phyloP scores from a whole-genome alignment of 2,888 invertebrate species.

The Folsomia candida region DNA sequence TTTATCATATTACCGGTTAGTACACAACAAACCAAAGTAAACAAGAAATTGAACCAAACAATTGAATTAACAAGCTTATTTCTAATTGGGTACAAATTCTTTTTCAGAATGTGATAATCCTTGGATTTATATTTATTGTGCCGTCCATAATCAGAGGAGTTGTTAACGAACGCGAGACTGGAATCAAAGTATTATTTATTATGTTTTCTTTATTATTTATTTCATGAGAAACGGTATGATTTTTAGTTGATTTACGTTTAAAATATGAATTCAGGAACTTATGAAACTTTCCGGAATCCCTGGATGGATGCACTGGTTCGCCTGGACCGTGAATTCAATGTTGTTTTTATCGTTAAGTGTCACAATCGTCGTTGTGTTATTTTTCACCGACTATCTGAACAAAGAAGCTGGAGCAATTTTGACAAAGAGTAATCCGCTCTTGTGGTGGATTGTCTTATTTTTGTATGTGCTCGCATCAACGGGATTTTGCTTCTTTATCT shows the following conservation, averaged over 20 bases:
- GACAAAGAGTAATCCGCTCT: slow-evolving; percentile 52
- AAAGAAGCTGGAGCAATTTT: slow-evolving; percentile 51
- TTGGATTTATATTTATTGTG: slow-evolving; percentile 59
- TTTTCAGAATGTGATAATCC: slow-evolving; percentile 55
- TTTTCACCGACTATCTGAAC: slow-evolving; percentile 51
- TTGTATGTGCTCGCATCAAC: slow-evolving; percentile 54
- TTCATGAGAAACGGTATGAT: too few species aligned
- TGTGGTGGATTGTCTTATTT: slow-evolving; percentile 55
- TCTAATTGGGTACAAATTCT: too few species aligned
- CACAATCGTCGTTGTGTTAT: slow-evolving; percentile 53
- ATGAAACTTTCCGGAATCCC: slow-evolving; percentile 62
- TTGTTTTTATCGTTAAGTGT: slow-evolving; percentile 54
- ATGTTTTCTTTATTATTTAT: too few species aligned
- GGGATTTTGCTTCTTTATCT: slow-evolving; percentile 55
- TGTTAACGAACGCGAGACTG: slow-evolving; percentile 63
- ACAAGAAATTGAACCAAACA: too few species aligned
- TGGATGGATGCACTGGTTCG: slow-evolving; percentile 59
- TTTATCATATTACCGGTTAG: slow-evolving; percentile 22
- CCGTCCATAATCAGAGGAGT: slow-evolving; percentile 60
- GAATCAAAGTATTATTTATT: slow-evolving; percentile 58
- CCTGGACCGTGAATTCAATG: slow-evolving; percentile 58
- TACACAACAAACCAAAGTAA: too few species aligned
- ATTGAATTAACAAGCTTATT: too few species aligned
- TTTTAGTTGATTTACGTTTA: background rate
- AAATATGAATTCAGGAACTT: slow-evolving; percentile 58